phyloP scores from a whole-genome alignment of 2,888 invertebrate genomes.

The Empis livida region DNA sequence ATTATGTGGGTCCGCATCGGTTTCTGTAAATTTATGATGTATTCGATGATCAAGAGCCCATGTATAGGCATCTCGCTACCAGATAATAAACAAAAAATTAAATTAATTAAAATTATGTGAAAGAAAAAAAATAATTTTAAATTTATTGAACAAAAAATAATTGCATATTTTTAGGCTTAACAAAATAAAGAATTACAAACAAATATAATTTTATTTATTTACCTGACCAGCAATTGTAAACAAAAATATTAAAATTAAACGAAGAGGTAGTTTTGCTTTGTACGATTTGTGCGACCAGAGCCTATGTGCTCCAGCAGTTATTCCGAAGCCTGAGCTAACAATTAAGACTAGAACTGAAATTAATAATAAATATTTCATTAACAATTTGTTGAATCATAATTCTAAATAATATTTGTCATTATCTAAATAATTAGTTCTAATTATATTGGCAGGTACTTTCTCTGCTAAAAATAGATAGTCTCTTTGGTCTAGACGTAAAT shows the following conservation, averaged over 20 bases:
- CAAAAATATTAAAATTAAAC: slow-evolving; percentile 52
- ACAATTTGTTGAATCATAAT: not conserved
- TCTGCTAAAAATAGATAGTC: not conserved
- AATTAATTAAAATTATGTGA: not conserved
- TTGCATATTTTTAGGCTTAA: not conserved
- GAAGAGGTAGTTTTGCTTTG: slow-evolving; percentile 55
- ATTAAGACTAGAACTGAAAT: slow-evolving; percentile 43
- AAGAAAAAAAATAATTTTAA: too few species aligned
- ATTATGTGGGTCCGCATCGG: slow-evolving; percentile 62
- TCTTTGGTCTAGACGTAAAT: too few species aligned
- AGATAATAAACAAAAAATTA: not conserved
- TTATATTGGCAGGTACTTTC: not conserved
- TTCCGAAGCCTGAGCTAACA: slow-evolving; percentile 66
- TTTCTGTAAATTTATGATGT: slow-evolving; percentile 81
- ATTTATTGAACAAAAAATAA: too few species aligned
- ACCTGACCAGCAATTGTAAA: slow-evolving; percentile 75
- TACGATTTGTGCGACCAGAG: slow-evolving; percentile 72
- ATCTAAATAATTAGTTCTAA: not conserved
- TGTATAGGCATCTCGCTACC: slow-evolving; percentile 65
- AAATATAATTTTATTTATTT: slow-evolving; percentile 17
- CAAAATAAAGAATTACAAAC: not conserved
- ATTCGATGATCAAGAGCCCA: slow-evolving; percentile 82
- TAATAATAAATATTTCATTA: slow-evolving; percentile 14
- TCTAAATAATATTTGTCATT: not conserved
- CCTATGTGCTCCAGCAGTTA: slow-evolving; percentile 69